Conservation (phyloP, 1,140 invertebrate species). For the Latrodectus geometricus region DNA sequence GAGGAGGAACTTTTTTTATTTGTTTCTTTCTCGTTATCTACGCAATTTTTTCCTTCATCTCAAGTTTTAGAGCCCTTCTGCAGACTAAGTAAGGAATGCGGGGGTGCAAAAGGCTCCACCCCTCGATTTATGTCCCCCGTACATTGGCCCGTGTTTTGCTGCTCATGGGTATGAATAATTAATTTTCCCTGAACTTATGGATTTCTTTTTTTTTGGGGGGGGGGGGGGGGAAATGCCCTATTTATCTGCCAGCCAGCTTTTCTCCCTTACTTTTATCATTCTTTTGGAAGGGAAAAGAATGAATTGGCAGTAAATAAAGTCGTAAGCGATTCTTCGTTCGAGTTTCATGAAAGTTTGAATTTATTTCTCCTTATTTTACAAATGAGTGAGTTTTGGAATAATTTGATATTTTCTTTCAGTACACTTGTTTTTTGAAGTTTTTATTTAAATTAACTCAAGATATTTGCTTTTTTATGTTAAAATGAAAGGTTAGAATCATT, state of each 20-base stretch:
- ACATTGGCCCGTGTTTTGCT: conserved; percentile 7
- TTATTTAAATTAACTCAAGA: too few relatives aligned
- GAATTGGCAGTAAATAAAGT: neutral
- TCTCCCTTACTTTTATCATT: neutral
- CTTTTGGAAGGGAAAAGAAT: neutral
- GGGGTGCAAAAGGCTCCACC: neutral
- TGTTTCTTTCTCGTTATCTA: neutral
- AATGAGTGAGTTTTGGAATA: too few relatives aligned
- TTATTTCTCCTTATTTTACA: too few relatives aligned
- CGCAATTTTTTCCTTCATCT: neutral
- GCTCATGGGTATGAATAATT: conserved; percentile 46
- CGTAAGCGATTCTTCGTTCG: too few relatives aligned
- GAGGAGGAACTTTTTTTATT: neutral
- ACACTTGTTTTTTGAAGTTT: too few relatives aligned
- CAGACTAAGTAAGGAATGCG: neutral
- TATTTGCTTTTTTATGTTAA: too few relatives aligned
- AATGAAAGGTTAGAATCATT: too few relatives aligned
- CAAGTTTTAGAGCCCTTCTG: neutral
- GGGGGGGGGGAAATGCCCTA: too few relatives aligned
- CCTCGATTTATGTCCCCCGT: conserved; percentile 35
- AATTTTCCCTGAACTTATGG: conserved; percentile 40
- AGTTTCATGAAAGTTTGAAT: too few relatives aligned
- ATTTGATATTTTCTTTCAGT: too few relatives aligned
- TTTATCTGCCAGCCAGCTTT: neutral
- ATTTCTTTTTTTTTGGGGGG: conserved; percentile 10